A percentile compares a stretch with the other conserved stretches of the same genome.
Evolutionary conservation across 1,140 invertebrate genomes (phyloP).

Genomic region (Zaprionus tsacasi): DNA sequence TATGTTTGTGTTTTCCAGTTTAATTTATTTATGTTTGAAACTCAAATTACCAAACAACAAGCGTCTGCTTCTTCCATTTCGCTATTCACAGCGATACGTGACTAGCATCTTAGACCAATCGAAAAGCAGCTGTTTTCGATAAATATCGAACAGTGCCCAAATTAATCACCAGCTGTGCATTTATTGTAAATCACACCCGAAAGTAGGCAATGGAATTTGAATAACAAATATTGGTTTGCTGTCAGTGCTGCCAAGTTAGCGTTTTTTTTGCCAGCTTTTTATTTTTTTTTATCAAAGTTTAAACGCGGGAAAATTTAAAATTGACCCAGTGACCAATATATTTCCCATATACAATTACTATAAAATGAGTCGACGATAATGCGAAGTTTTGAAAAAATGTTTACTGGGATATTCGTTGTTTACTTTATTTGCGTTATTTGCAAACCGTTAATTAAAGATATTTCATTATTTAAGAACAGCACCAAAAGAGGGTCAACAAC

Average conservation of each 20-base stretch:
- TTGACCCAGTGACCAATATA: too few species aligned
- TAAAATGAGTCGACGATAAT: too few species aligned
- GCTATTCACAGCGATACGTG: conserved; percentile 4
- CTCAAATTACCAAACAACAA: conserved; percentile 24
- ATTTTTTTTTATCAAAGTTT: too few species aligned
- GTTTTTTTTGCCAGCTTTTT: too few species aligned
- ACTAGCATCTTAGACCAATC: not conserved
- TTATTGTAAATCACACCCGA: too few species aligned
- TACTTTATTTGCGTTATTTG: conserved; percentile 6
- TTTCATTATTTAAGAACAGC: not conserved
- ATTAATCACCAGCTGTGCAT: too few species aligned
- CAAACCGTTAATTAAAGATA: not conserved
- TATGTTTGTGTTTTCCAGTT: conserved; percentile 12
- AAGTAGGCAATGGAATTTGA: too few species aligned
- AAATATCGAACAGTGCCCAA: not conserved
- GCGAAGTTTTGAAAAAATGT: too few species aligned
- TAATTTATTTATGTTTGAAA: conserved; percentile 9
- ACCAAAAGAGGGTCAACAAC: not conserved
- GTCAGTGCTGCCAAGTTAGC: too few species aligned
- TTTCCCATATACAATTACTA: too few species aligned
- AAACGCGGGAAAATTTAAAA: too few species aligned
- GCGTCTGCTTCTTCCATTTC: conserved; percentile 11
- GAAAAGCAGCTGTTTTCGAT: conserved; percentile 25
- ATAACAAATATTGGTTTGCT: too few species aligned
- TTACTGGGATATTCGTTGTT: not conserved